A percentile compares a stretch with the other conserved stretches of the same genome.
phyloP scores from a whole-genome alignment of 1,140 invertebrate species.

The Magallana angulata region DNA sequence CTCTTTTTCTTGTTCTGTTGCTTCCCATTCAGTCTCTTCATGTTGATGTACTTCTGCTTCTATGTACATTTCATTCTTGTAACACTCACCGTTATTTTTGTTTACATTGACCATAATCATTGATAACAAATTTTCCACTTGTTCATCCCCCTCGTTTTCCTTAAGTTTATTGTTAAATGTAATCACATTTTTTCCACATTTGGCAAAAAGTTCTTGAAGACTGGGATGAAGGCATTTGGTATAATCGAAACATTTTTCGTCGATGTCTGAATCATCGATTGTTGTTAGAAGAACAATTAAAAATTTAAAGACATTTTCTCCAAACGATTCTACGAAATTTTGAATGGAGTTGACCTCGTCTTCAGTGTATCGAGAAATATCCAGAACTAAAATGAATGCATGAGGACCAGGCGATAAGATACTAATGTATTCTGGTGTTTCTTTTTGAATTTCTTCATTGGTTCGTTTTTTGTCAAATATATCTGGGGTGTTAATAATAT shows the following conservation, averaged over 20 bases:
- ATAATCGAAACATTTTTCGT: background rate
- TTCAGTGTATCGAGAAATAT: constrained; percentile 26
- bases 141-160: too few relatives aligned
- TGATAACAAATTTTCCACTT: constrained; percentile 18
- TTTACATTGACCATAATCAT: background rate
- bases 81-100: background rate
- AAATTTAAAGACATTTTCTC: constrained; percentile 37
- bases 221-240: background rate
- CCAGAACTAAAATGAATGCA: constrained; percentile 21
- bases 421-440: constrained; percentile 31
- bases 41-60: constrained; percentile 43
- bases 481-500: constrained; percentile 40
- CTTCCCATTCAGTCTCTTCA: too few relatives aligned
- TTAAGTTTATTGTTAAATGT: constrained; percentile 9
- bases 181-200: background rate
- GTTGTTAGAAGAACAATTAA: constrained; percentile 43
- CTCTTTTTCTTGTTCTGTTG: too few relatives aligned
- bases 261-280: constrained; percentile 10
- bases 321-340: constrained; percentile 40
- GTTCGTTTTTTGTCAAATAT: constrained; percentile 28
- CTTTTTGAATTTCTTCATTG: background rate
- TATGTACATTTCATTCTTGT: constrained; percentile 34
- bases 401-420: constrained; percentile 45
- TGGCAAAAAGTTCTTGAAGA: background rate
- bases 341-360: constrained; percentile 37